Evolutionary conservation across 1,140 invertebrate species (phyloP).

Genomic region (Drosophila busckii): DNA sequence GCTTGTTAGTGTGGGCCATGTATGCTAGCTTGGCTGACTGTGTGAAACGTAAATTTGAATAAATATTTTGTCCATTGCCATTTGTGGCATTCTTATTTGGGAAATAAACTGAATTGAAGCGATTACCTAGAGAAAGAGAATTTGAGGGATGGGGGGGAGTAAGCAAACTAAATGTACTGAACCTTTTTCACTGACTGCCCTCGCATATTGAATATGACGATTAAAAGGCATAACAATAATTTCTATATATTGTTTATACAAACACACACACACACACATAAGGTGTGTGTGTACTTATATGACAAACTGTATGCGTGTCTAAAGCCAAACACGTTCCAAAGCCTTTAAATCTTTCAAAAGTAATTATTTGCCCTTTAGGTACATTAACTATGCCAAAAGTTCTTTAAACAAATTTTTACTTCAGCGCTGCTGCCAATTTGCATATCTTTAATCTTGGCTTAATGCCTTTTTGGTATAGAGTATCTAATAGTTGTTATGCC

Average conservation of each 20-base stretch:
- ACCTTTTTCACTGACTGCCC: conserved; percentile 18
- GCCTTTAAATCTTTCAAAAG: conserved; percentile 64
- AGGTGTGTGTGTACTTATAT: conserved; percentile 55
- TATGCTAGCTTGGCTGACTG: conserved; percentile 13
- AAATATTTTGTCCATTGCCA: conserved; percentile 75
- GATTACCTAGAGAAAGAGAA: too few species aligned
- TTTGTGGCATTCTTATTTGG: conserved; percentile 58
- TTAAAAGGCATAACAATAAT: conserved; percentile 49
- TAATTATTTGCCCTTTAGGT: conserved; percentile 42
- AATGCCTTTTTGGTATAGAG: conserved; percentile 24
- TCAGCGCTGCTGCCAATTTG: background rate
- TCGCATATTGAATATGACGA: conserved; percentile 41
- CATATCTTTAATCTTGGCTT: background rate
- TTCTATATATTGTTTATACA: conserved; percentile 53
- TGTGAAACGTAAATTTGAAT: conserved; percentile 70
- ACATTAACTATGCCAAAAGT: background rate
- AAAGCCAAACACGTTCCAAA: conserved; percentile 68
- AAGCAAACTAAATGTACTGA: too few species aligned
- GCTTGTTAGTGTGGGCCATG: conserved; percentile 1
- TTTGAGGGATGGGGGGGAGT: background rate
- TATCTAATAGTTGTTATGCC: conserved; percentile 23
- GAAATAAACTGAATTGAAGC: conserved; percentile 36
- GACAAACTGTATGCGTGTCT: conserved; percentile 7
- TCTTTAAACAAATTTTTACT: too few species aligned
- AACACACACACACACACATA: conserved; percentile 44